Evolutionary conservation across 1,140 invertebrate species (phyloP).

Genomic region (Drosophila suzukii): DNA sequence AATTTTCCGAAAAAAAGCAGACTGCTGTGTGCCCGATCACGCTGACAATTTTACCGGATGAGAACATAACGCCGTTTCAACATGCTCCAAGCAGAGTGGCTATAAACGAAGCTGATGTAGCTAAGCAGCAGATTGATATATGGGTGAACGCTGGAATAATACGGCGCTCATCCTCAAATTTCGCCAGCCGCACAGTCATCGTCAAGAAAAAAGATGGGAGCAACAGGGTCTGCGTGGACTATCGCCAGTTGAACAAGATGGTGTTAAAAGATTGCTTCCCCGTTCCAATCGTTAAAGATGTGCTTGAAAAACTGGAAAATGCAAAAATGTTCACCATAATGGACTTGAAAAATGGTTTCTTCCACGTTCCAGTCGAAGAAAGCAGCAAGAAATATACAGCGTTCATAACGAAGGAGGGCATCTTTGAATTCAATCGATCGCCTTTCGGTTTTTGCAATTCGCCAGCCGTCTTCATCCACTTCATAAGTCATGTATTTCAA

Average conservation of each 20-base stretch:
- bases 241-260: neutral
- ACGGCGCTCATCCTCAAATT: neutral
- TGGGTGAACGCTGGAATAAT: neutral
- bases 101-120: neutral
- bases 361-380: neutral
- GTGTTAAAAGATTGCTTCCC: too few relatives aligned
- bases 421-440: neutral
- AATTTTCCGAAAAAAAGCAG: too few relatives aligned
- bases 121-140: neutral
- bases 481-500: neutral
- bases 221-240: neutral
- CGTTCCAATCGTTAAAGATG: too few relatives aligned
- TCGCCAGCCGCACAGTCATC: neutral
- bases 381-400: neutral
- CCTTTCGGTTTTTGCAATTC: too few relatives aligned
- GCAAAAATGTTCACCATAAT: neutral
- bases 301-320: neutral
- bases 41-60: neutral
- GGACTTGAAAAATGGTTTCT: neutral
- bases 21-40: too few relatives aligned
- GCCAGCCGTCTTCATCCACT: too few relatives aligned
- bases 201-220: constrained; percentile 2
- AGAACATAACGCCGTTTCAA: neutral
- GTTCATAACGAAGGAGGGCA: neutral
- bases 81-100: neutral